phyloP scores from a whole-genome alignment of 1,140 invertebrate species.

The Dendrolimus punctatus region DNA sequence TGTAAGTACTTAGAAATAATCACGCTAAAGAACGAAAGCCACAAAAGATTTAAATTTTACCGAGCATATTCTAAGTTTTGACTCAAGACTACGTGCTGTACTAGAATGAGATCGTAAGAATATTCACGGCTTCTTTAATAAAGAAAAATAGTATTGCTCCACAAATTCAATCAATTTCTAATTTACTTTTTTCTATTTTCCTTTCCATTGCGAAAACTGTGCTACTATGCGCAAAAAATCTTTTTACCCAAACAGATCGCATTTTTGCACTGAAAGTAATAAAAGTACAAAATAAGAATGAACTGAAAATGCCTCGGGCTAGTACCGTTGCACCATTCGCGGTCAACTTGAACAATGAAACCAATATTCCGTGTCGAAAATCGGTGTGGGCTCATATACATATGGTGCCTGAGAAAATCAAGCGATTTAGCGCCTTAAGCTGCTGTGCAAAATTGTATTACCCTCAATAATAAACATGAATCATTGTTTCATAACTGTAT shows the following conservation, averaged over 20 bases:
- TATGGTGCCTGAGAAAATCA: constrained; percentile 2
- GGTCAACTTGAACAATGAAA: constrained; percentile 22
- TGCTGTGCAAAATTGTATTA: constrained; percentile 1
- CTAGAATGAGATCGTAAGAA: too few species aligned
- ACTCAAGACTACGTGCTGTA: too few species aligned
- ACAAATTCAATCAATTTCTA: neutral
- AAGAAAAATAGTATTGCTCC: too few species aligned
- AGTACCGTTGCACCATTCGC: constrained; percentile 23
- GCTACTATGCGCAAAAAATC: constrained; percentile 2
- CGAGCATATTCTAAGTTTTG: too few species aligned
- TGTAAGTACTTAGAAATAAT: too few species aligned
- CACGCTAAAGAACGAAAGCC: too few species aligned
- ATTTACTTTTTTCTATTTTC: constrained; percentile 1
- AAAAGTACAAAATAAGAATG: constrained; percentile 15
- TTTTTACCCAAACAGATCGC: constrained; percentile 1
- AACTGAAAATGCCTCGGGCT: constrained; percentile 15
- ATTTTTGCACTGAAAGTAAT: constrained; percentile 10
- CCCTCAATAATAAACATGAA: constrained; percentile 2
- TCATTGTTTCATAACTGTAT: neutral
- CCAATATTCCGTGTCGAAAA: constrained; percentile 9
- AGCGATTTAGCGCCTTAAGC: neutral
- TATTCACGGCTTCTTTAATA: too few species aligned
- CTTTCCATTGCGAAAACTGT: constrained; percentile 2
- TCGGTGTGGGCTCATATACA: constrained; percentile 7
- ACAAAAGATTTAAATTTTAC: too few species aligned